Conservation (phyloP, 1,140 invertebrate genomes). For the Pinna nobilis region DNA sequence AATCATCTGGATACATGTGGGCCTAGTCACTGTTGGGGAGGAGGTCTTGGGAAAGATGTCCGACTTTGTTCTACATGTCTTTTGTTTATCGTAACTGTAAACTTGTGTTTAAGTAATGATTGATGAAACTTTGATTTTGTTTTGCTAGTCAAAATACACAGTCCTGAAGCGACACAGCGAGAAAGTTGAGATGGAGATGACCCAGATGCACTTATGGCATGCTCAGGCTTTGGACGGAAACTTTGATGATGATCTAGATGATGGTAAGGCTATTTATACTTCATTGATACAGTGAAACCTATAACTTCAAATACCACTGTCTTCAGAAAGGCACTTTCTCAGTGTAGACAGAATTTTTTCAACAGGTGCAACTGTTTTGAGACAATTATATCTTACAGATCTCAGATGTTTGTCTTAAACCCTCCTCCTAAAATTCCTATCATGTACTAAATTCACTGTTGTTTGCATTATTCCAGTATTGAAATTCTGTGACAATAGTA, state of each 20-base stretch:
- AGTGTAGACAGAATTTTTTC: background rate
- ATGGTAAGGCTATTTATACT: constrained; percentile 47
- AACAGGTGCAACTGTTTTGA: background rate
- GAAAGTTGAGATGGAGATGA: constrained; percentile 88
- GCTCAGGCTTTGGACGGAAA: constrained; percentile 83
- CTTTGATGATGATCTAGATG: constrained; percentile 71
- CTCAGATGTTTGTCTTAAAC: too few species aligned
- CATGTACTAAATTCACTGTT: too few species aligned
- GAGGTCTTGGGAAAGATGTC: too few species aligned
- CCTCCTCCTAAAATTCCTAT: too few species aligned
- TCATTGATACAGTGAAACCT: background rate
- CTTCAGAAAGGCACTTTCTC: background rate
- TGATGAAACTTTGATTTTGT: background rate
- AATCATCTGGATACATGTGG: too few species aligned
- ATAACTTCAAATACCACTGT: background rate
- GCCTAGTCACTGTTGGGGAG: too few species aligned
- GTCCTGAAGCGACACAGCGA: constrained; percentile 85
- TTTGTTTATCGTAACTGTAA: too few species aligned
- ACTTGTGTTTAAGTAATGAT: background rate
- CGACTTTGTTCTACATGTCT: too few species aligned
- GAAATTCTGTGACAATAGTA: too few species aligned
- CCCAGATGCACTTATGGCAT: constrained; percentile 81
- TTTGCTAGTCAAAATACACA: constrained; percentile 55
- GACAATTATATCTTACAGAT: too few species aligned
- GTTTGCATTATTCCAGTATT: too few species aligned